phyloP scores from a whole-genome alignment of 1,140 invertebrate genomes.

The Brachionus asplanchnoidis region DNA sequence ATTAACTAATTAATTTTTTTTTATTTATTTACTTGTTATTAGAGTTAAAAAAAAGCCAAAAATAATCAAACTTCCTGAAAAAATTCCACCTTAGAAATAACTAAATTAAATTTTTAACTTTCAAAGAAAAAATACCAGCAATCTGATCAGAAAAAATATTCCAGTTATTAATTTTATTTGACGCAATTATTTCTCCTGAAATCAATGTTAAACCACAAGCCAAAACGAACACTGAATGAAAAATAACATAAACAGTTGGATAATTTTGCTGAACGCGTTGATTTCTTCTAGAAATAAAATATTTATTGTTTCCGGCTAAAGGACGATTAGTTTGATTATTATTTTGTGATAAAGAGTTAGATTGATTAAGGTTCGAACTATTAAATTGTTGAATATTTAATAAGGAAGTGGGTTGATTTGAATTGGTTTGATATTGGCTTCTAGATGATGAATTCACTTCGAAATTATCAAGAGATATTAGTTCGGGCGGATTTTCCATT shows the following conservation, averaged over 20 bases:
- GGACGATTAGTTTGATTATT: neutral
- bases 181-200: neutral
- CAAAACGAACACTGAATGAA: neutral
- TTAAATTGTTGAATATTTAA: neutral
- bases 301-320: neutral
- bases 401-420: neutral
- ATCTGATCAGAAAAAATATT: neutral
- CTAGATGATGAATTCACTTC: neutral
- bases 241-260: neutral
- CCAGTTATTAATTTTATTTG: neutral
- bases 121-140: neutral
- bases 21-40: neutral
- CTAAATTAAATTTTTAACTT: neutral
- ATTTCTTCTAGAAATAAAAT: neutral
- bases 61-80: neutral
- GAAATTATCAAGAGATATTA: neutral
- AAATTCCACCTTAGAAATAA: neutral
- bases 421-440: neutral
- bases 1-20: neutral
- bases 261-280: neutral
- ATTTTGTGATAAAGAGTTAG: neutral
- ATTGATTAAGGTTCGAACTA: neutral
- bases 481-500: neutral
- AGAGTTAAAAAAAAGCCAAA: neutral
- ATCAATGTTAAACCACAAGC: neutral